Base-by-base conservation (phyloP, 2,113 vertebrate genomes). In the Gavia stellata region DNA sequence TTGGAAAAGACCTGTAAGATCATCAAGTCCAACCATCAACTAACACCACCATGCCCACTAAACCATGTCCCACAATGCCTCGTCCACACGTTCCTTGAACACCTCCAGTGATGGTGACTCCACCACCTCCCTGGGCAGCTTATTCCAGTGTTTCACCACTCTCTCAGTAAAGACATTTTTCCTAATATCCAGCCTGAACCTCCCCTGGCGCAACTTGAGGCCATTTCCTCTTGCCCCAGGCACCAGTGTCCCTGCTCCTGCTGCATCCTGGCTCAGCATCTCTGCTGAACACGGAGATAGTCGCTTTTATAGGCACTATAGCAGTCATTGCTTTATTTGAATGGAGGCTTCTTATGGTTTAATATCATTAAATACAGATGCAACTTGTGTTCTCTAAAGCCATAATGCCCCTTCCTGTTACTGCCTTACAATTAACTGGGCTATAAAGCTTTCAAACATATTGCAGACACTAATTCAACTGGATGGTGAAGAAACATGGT, bases 381-480 rank as follows among this genome's bases (percentile, higher is more conserved):
- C 88, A 96, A 91, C 88, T 96, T 95, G 83, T 92, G 77, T 94
- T 96, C 70, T 94, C 88, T 84, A 52, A 92, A 92, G 92, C 88
- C 70, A 79, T 93, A 94, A 96, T 95, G 73, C 88, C 91, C 88
- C 94, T 94, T 96, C 83, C 86, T 86, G 82, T 94, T 97, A 96
- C 94, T 95, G 96, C 95, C 65, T 96, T 56, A 81, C 95, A 95
- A 96, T 97, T 95, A 96, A 96, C 95, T 87, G 83, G 92, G 92
- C 88, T 91, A 92, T 96, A 97, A 97, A 97, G 86, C 95, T 96
- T 95, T 97, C 96, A 95, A 89, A 68, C 96, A 79, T 95, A 96
- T 96, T 96, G 96, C 91, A 93, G 95, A 56, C 91, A 97, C 92
- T 96, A 97, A 96, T 95, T 97, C 96, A 96, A 91, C 56, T 65